Base-by-base conservation (phyloP, 2,888 invertebrate species). In the Parnassius glacialis region DNA sequence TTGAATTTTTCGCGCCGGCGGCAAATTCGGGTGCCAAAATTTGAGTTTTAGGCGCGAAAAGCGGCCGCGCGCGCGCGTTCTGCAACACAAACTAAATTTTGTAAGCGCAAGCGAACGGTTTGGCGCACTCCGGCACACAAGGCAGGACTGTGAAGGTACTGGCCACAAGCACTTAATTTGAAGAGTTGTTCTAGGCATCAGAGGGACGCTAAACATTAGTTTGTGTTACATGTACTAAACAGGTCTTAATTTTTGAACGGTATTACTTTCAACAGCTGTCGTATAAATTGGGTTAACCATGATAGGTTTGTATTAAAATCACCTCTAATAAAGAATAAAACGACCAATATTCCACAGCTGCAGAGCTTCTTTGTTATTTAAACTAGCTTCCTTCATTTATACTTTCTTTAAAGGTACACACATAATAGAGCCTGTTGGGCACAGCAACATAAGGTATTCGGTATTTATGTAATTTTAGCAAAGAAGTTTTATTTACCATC, bases 81-180 rank as follows among this genome's bases (percentile, higher is more conserved):
- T 81, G 78, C 85, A 79, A 78, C 83, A 82, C 85, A 74, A 85
- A 90, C 90, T 90, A 87, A 91, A 85, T 88, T 88, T 87, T 84
- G 89, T 87, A 80, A 83, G 85, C 85, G 87, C 83, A 79, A 73
- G 78, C 83, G 81, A 80, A 80, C 80, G 84, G 80, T 68, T 83
- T 78, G 82, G 83, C 80, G 73, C 70, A 73, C 74, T 64, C 65
- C 65, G 71, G 76, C 74, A 71, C 73, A 74, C 74, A 73, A 71
- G 73, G 75, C 81, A 83, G 83, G 80, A 82, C 76, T 76, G 88
- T 80, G 86, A 88, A 89, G 86, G 90, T 84, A 81, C 83, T 72
- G 74, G 76, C 75, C 77, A 79, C 62, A 75, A 70, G 71, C 76
- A 75, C 75, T 73, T 62, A 61, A 65, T 68, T 70, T 68, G 67